Conservation (phyloP, 2,113 vertebrate species). For the Phyllostomus discolor region DNA sequence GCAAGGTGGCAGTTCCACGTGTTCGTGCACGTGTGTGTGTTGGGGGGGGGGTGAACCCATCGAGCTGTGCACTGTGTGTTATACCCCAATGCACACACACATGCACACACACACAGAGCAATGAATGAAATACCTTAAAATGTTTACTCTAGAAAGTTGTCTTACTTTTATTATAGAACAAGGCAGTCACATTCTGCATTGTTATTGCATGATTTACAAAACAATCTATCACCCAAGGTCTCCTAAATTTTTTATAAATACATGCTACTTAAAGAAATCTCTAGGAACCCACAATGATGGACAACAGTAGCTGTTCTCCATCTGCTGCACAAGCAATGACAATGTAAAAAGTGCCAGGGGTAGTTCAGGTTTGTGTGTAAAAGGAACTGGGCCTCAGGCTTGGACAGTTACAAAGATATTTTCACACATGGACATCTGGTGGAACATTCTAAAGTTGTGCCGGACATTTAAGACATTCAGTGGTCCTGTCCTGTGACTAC, state of each 20-base stretch:
- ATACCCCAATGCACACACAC: neutral
- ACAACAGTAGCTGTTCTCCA: neutral
- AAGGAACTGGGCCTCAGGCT: neutral
- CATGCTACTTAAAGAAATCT: neutral
- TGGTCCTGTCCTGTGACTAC: neutral
- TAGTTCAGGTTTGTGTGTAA: neutral
- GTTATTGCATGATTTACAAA: neutral
- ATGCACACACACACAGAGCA: neutral
- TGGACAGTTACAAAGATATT: neutral
- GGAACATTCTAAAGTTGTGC: neutral
- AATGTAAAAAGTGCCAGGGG: neutral
- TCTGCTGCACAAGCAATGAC: neutral
- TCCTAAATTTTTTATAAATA: neutral
- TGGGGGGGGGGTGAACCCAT: neutral
- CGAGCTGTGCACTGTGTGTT: neutral
- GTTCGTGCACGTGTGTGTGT: too few relatives aligned
- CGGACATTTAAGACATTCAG: neutral
- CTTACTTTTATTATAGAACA: neutral
- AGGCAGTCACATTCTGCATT: neutral
- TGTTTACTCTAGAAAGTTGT: neutral
- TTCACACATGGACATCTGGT: neutral
- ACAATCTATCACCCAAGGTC: neutral
- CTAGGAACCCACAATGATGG: neutral
- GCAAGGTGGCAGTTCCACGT: neutral
- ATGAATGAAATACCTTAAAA: neutral